Evolutionary conservation across 1,140 invertebrate species (phyloP), one percentile per base, ranked within the genome.

Genomic region (Leucophenga varia): DNA sequence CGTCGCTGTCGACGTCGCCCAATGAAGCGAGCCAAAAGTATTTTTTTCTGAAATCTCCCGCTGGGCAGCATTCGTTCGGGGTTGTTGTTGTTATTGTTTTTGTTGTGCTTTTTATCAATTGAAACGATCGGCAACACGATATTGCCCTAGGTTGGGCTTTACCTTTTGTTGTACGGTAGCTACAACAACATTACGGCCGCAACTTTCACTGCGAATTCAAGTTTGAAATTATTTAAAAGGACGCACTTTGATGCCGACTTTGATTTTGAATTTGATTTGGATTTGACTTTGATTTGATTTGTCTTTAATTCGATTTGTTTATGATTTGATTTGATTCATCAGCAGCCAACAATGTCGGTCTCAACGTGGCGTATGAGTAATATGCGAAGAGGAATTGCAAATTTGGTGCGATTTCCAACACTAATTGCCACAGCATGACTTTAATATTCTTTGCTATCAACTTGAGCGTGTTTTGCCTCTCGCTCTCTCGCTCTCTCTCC

Each of bases 161-260:
- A 25, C 35, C 36, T 19, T 47, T 38, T 14, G 36, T 16, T 44
- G 25, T 19, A 43, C 25, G 36, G 41, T 28, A 36, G 16, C 32
- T 42, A 37, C 16, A 45, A 18, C 43, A 54, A 40, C 35, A 51
- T 18, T 28, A 47, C 56, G 56, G 57, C 45, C 57, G 35, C 51
- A 64, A 64, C 61, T 64, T 64, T 64, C 61, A 64, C 61, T 64
- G 51, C 43, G 56, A 64, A 63, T 64, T 60, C 57, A 60, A 52
- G 46, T 64, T 59, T 61, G 36, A 55, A 58, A 61, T 37, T 58
- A 43, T 47, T 54, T 31, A 38, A 50, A 57, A 61, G 61, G 59
- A 67, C 63, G 49, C 63, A 58, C 44, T 61, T 48, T 58, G 43
- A 61, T 61, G 50, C 55, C 52, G 12, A 32, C 22, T 18, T 32